Evolutionary conservation across 1,140 invertebrate species (phyloP).

Genomic region (Drosophila ogumai): DNA sequence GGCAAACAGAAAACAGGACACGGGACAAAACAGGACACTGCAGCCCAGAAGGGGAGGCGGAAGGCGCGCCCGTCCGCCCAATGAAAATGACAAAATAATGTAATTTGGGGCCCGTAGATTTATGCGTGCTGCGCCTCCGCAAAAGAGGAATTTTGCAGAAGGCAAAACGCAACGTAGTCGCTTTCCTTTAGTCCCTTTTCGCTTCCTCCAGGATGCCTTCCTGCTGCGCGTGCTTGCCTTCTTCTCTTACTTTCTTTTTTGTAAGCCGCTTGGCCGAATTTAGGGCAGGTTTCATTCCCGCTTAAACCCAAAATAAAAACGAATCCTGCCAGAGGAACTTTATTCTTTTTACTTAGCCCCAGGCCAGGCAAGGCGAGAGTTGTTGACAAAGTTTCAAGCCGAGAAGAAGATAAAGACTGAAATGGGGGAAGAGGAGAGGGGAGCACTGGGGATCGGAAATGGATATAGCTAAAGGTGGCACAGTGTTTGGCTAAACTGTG

Average conservation of each 20-base stretch:
- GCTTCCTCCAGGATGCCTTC: constrained; percentile 23
- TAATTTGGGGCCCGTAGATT: constrained; percentile 80
- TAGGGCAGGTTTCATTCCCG: constrained; percentile 75
- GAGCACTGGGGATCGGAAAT: constrained; percentile 16
- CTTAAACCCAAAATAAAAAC: constrained; percentile 45
- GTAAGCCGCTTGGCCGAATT: constrained; percentile 78
- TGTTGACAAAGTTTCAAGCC: constrained; percentile 50
- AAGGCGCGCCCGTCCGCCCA: not conserved
- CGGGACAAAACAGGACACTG: constrained; percentile 53
- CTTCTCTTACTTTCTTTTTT: constrained; percentile 25
- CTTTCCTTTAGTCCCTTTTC: constrained; percentile 51
- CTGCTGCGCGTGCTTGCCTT: constrained; percentile 50
- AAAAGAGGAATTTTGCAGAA: constrained; percentile 21
- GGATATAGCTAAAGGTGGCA: constrained; percentile 18
- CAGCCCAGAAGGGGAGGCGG: constrained; percentile 17
- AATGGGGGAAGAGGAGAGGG: too few relatives aligned
- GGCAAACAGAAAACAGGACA: constrained; percentile 42
- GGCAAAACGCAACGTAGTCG: constrained; percentile 72
- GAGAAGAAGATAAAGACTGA: constrained; percentile 26
- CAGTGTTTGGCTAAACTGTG: constrained; percentile 1
- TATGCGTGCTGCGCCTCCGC: constrained; percentile 78
- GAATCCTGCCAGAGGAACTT: constrained; percentile 44
- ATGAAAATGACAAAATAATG: constrained; percentile 83
- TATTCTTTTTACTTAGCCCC: constrained; percentile 23
- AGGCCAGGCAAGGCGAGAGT: constrained; percentile 34